A percentile compares a stretch with the other conserved stretches of the same genome.
Evolutionary conservation across 2,797 vertebrate species (phyloP).

Genomic region (Diplodus sargus): DNA sequence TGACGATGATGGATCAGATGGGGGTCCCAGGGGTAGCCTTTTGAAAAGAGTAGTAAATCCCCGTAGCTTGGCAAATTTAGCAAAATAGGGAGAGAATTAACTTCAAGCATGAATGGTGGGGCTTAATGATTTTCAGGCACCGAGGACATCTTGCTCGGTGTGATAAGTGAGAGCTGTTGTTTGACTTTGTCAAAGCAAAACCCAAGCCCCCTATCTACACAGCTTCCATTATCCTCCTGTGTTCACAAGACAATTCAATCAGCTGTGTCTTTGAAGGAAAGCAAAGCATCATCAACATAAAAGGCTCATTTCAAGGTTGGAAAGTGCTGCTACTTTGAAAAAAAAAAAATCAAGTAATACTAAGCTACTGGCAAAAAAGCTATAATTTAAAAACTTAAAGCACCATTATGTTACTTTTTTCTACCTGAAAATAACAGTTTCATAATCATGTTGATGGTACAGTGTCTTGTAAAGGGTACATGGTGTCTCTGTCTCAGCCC

Average conservation of each 20-base stretch:
- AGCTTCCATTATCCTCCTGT: constrained; percentile 65
- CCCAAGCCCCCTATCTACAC: constrained; percentile 67
- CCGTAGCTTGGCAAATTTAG: constrained; percentile 67
- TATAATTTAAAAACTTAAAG: neutral
- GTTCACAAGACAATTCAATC: constrained; percentile 69
- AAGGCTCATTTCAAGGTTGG: constrained; percentile 37
- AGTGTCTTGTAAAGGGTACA: too few species aligned
- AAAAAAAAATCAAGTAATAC: neutral
- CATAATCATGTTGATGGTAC: too few species aligned
- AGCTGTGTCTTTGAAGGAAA: constrained; percentile 53
- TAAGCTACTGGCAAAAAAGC: neutral
- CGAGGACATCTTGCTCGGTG: constrained; percentile 71
- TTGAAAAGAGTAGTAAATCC: constrained; percentile 67
- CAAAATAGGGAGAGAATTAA: constrained; percentile 71
- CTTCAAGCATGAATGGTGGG: constrained; percentile 74
- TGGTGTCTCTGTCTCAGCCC: too few species aligned
- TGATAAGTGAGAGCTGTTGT: constrained; percentile 78
- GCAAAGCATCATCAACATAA: constrained; percentile 50
- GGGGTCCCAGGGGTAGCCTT: constrained; percentile 47
- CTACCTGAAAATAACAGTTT: too few species aligned
- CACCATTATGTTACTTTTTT: too few species aligned
- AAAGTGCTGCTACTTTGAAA: neutral
- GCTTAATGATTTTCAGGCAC: constrained; percentile 74
- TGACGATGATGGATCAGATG: constrained; percentile 49
- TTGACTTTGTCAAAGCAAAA: constrained; percentile 74